Conservation (phyloP, 2,113 vertebrate genomes). For the Clarias batrachus region DNA sequence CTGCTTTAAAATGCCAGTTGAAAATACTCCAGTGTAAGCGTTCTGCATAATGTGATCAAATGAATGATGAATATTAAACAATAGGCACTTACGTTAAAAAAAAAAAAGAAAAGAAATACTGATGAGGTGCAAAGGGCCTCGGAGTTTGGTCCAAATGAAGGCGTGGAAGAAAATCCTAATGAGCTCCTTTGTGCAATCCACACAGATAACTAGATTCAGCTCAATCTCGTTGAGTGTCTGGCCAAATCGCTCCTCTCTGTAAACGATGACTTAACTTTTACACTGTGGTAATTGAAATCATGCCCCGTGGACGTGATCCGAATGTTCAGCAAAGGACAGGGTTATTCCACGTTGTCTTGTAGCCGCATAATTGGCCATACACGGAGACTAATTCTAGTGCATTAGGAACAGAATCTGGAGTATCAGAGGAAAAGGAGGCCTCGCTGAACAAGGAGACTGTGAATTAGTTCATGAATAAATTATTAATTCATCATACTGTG, state of each 20-base stretch:
- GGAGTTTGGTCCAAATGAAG: not conserved
- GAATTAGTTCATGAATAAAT: conserved; percentile 20
- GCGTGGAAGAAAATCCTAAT: not conserved
- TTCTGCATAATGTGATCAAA: not conserved
- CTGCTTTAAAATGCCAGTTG: not conserved
- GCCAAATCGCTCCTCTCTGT: conserved; percentile 24
- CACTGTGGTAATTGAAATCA: conserved; percentile 39
- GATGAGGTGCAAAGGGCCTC: not conserved
- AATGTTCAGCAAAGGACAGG: not conserved
- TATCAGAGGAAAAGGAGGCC: not conserved
- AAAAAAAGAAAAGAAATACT: not conserved
- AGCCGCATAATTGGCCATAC: conserved; percentile 6
- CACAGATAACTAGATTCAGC: conserved; percentile 21
- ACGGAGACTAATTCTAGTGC: conserved; percentile 19
- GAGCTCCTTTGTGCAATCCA: not conserved
- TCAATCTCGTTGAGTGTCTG: conserved; percentile 27
- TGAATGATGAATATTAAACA: not conserved
- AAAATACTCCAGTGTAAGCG: not conserved
- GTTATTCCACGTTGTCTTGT: conserved; percentile 18
- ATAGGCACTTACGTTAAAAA: not conserved
- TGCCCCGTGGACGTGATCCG: conserved; percentile 12
- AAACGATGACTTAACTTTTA: conserved; percentile 42
- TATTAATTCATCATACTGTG: not conserved
- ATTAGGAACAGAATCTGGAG: conserved; percentile 15
- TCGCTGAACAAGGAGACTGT: conserved; percentile 9